A percentile compares a stretch with the other conserved stretches of the same genome.
These are phyloP conservation scores for Brachyistius frenatus DNA, from an alignment of 2,113 vertebrate species.

Conservation along the genomic window DNA sequence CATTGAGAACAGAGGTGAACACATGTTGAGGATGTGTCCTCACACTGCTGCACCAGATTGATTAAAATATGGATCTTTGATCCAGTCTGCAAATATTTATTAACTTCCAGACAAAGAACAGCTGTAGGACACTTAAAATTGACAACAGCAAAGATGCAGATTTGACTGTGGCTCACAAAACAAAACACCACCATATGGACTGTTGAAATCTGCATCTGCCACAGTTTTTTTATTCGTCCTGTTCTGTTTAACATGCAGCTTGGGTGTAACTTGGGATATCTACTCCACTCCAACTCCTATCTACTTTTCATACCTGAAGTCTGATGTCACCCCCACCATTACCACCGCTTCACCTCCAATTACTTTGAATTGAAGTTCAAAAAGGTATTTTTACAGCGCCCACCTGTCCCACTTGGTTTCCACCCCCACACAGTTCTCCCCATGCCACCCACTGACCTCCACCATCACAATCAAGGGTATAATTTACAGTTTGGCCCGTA, in stretches of 20 bases:
- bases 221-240: conserved; percentile 17
- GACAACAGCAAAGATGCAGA: conserved; percentile 29
- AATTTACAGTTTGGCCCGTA: conserved; percentile 66
- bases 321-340: conserved; percentile 47
- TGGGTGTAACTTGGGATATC: conserved; percentile 23
- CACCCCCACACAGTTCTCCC: conserved; percentile 20
- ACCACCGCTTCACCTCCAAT: conserved; percentile 32
- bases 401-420: conserved; percentile 48
- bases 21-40: conserved; percentile 22
- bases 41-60: background rate
- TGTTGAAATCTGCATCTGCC: conserved; percentile 35
- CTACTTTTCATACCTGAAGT: conserved; percentile 38
- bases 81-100: conserved; percentile 50
- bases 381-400: conserved; percentile 47
- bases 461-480: conserved; percentile 55
- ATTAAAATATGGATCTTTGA: conserved; percentile 45
- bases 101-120: conserved; percentile 52
- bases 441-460: conserved; percentile 55
- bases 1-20: conserved; percentile 36
- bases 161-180: conserved; percentile 26
- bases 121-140: conserved; percentile 30
- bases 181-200: conserved; percentile 49
- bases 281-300: conserved; percentile 1
- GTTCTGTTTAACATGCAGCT: conserved; percentile 20
- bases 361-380: conserved; percentile 62